Base-by-base conservation (phyloP, 2,888 invertebrate species). In the Ormia ochracea region DNA sequence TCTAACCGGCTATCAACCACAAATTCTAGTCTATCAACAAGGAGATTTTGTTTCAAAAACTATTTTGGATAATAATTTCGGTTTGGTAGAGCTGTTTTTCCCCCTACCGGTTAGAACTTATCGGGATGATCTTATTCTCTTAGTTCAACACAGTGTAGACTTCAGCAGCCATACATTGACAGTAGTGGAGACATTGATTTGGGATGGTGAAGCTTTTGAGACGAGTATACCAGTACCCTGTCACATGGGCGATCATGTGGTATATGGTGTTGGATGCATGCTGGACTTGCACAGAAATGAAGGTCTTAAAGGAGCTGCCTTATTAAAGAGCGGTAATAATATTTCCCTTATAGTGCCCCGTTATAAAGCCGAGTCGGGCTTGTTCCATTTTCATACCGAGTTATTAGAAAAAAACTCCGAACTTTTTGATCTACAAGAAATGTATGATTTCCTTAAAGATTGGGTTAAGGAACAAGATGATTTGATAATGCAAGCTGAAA, bases 201-300 rank as follows among this genome's bases (percentile, higher is more conserved):
- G 90, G 90, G 86, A 90, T 81, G 90, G 90, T 0, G 85, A 89
- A 14, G 84, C 86, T 0, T 90, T 90, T 66, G 86, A 88, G 78
- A 84, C 85, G 1, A 86, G 86, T 21, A 72, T 87, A 31, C 86
- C 88, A 0, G 82, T 87, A 3, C 88, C 89, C 2, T 90, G 90
- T 76, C 81, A 85, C 0, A 70, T 86, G 43, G 86, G 85, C n/a
- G 69, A 82, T 1, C 83, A 84, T 12, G 83, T 83, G 1, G 78
- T 82, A 0, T 83, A 82, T 52, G 90, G 89, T 1, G 85, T 86
- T 4, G 83, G 83, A 26, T 90, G 90, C 73, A 84, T 90, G 84
- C 61, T 90, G 50, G 90, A 90, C 69, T 73, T 86, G 19, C 83
- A 87, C 43, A 85, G 87, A 0, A 87, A 87, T 1, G 79, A 50